phyloP scores from a whole-genome alignment of 1,140 invertebrate genomes.

The Nasonia vitripennis region DNA sequence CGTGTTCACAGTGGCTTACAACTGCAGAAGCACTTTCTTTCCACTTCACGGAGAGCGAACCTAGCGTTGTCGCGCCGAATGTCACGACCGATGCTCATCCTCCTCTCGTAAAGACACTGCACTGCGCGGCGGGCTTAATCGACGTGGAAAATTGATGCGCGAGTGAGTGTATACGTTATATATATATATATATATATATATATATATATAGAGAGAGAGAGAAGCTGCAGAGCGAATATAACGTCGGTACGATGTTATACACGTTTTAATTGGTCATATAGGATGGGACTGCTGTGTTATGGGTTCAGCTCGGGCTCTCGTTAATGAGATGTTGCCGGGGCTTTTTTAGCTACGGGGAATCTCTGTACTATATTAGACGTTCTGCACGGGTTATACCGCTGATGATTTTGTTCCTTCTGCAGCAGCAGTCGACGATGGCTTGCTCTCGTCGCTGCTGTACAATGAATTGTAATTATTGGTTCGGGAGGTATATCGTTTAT shows the following conservation, averaged over 20 bases:
- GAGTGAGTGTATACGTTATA: background rate
- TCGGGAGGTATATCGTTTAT: conserved; percentile 29
- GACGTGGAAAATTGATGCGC: conserved; percentile 29
- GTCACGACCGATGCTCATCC: conserved; percentile 45
- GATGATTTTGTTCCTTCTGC: conserved; percentile 24
- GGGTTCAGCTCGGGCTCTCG: background rate
- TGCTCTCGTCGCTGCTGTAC: background rate
- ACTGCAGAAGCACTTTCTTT: conserved; percentile 37
- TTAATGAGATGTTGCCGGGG: conserved; percentile 34
- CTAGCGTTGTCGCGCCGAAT: background rate
- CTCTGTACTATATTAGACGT: background rate
- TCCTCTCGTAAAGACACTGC: background rate
- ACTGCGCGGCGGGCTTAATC: background rate
- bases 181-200: background rate
- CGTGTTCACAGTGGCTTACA: background rate
- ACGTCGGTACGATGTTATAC: conserved; percentile 18
- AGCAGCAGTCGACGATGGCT: background rate
- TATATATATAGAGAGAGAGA: background rate
- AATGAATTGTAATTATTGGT: conserved; percentile 37
- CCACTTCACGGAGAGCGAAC: background rate
- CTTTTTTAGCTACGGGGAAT: background rate
- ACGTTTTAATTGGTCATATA: conserved; percentile 42
- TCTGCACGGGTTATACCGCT: background rate
- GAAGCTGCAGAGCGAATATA: background rate
- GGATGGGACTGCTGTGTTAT: background rate